Base-by-base conservation (phyloP, 2,113 vertebrate species). In the Neomonachus schauinslandi region DNA sequence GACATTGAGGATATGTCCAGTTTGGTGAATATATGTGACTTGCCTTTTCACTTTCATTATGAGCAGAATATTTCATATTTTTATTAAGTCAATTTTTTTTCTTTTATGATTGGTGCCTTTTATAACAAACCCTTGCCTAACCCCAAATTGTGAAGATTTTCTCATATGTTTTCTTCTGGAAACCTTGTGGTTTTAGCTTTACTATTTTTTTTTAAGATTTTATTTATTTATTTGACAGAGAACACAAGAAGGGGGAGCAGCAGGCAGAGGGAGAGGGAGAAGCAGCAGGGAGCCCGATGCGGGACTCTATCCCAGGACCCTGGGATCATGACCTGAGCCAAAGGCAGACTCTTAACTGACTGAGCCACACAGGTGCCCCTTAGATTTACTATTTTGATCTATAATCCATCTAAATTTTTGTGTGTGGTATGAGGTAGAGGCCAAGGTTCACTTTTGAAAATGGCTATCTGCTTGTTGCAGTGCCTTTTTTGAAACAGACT, bases 71-170 rank as follows among this genome's bases (percentile, higher is more conserved):
- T 82, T 63, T 18, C 4, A 33, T 55, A 36, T 49, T 61, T 72
- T 26, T 26, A 59, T 81, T 61, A 74, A 81, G 9, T 86, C 14
- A 77, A 51, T 87, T 42, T 74, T 82, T 36, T 96, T 95, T 33
- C 14, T 95, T 91, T 76, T n/a, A 65, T 96, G 39, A 67, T 82
- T 82, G 5, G 8, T 92, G 39, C 28, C n/a, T 83, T 93, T 89
- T 93, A 49, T 61, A 59, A 13, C 5, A 92, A 63, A 77, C 49
- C 69, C n/a, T 95, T 84, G 18, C 15, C 26, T 94, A n/a, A 77
- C 16, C 42, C 57, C 53, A 81, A 7, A 13, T 49, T 42, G 1
- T 76, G 11, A 77, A 36, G 22, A 81, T 76, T 90, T 89, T 42
- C 53, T 91, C 21, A 6, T 24, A 16, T 88, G 18, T 74, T 93